These are phyloP conservation scores for Thalassaphorura encarpata DNA, from an alignment of 1,140 invertebrate species.

Conservation along the genomic window DNA sequence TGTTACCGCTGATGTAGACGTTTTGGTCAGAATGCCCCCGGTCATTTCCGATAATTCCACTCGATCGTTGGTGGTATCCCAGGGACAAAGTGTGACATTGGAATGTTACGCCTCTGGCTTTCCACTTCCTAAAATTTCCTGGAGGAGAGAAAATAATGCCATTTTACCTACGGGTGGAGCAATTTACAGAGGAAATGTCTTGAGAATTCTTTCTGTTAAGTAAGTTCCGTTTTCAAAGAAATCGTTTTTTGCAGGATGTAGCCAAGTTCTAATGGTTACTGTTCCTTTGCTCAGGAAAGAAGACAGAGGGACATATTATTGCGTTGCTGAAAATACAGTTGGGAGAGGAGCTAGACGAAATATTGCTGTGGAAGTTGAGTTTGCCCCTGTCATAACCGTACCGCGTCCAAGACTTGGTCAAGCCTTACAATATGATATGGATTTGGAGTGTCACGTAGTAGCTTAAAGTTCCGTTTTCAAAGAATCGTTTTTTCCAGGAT, in stretches of 20 bases:
- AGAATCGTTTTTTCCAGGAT: neutral
- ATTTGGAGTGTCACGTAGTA: too few species aligned
- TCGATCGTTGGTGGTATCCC: slow-evolving; percentile 68
- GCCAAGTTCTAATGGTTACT: neutral
- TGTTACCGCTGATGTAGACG: slow-evolving; percentile 68
- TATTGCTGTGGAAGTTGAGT: slow-evolving; percentile 81
- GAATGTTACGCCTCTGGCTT: slow-evolving; percentile 72
- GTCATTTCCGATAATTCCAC: slow-evolving; percentile 89
- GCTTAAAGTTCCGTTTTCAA: too few species aligned
- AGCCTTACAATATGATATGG: slow-evolving; percentile 84
- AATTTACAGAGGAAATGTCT: slow-evolving; percentile 70
- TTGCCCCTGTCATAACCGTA: slow-evolving; percentile 71
- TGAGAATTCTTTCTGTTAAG: slow-evolving; percentile 54
- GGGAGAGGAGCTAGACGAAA: slow-evolving; percentile 60
- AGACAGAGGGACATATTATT: slow-evolving; percentile 43
- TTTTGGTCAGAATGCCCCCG: slow-evolving; percentile 72
- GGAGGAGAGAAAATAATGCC: slow-evolving; percentile 85
- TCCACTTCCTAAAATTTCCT: slow-evolving; percentile 71
- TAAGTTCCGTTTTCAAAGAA: neutral
- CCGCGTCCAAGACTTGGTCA: slow-evolving; percentile 68
- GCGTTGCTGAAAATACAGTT: slow-evolving; percentile 73
- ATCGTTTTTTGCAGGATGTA: neutral
- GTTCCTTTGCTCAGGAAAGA: slow-evolving; percentile 21
- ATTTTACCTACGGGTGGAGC: slow-evolving; percentile 78
- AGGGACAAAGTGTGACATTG: slow-evolving; percentile 64